These are phyloP conservation scores for Pelmatolapia mariae DNA, from an alignment of 2,113 vertebrate species.

Conservation along the genomic window DNA sequence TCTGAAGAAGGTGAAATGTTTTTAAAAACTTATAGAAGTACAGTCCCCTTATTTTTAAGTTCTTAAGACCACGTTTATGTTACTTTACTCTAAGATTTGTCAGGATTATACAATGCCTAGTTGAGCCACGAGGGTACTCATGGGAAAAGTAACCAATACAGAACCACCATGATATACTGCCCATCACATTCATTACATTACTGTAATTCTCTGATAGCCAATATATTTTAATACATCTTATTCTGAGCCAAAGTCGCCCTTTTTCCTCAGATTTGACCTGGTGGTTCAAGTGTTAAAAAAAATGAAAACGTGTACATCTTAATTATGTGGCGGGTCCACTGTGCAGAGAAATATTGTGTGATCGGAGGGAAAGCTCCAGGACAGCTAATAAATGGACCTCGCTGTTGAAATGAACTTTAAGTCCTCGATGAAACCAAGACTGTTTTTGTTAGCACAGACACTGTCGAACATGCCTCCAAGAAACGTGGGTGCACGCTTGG, in stretches of 20 bases:
- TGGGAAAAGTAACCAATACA: not conserved
- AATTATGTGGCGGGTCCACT: not conserved
- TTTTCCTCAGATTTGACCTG: not conserved
- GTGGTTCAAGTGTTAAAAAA: not conserved
- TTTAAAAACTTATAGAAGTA: not conserved
- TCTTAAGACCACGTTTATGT: not conserved
- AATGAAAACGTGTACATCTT: not conserved
- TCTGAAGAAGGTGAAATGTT: not conserved
- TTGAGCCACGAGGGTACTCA: not conserved
- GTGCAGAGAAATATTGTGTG: not conserved
- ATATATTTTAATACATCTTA: not conserved
- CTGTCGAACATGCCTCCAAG: not conserved
- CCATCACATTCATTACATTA: not conserved
- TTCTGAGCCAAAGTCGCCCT: not conserved
- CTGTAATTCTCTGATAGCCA: not conserved
- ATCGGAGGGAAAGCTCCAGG: not conserved
- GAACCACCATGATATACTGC: not conserved
- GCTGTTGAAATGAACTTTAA: not conserved
- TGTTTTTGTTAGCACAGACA: not conserved
- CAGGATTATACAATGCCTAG: not conserved
- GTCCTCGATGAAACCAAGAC: not conserved
- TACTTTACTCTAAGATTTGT: not conserved
- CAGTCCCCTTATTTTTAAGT: not conserved
- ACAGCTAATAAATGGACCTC: not conserved
- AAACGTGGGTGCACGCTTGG: not conserved